phyloP scores from a whole-genome alignment of 2,797 vertebrate genomes.

The Myiothlypis coronata region DNA sequence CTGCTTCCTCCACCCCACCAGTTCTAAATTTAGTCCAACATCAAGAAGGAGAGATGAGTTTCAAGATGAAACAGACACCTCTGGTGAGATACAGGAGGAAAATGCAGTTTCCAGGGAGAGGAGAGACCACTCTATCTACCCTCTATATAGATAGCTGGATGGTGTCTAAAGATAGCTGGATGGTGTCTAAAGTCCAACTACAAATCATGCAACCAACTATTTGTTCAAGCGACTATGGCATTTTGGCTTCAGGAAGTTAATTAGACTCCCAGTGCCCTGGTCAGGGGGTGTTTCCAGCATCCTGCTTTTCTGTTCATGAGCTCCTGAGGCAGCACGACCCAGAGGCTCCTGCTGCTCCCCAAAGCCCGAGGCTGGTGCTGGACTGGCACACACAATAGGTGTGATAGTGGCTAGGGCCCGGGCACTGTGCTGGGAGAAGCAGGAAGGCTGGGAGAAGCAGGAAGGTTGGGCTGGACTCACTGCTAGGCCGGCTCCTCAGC shows the following conservation, averaged over 20 bases:
- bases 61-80: not conserved
- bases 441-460: not conserved
- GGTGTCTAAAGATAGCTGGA: not conserved
- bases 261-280: not conserved
- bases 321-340: not conserved
- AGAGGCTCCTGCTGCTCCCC: not conserved
- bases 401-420: rapidly evolving
- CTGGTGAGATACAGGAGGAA: not conserved
- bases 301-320: not conserved
- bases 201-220: not conserved
- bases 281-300: not conserved
- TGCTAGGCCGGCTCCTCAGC: conserved; percentile 66
- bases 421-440: not conserved
- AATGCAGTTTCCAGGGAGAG: not conserved
- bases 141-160: not conserved
- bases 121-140: not conserved
- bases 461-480: conserved; percentile 59
- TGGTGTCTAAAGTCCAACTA: not conserved
- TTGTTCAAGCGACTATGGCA: not conserved
- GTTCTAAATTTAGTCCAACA: not conserved
- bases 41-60: not conserved
- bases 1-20: not conserved
- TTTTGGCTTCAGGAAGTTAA: not conserved
- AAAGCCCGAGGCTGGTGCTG: rapidly evolving
- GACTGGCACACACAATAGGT: rapidly evolving